Evolutionary conservation across 2,113 vertebrate species (phyloP).

Genomic region (Microcebus jonahi): DNA sequence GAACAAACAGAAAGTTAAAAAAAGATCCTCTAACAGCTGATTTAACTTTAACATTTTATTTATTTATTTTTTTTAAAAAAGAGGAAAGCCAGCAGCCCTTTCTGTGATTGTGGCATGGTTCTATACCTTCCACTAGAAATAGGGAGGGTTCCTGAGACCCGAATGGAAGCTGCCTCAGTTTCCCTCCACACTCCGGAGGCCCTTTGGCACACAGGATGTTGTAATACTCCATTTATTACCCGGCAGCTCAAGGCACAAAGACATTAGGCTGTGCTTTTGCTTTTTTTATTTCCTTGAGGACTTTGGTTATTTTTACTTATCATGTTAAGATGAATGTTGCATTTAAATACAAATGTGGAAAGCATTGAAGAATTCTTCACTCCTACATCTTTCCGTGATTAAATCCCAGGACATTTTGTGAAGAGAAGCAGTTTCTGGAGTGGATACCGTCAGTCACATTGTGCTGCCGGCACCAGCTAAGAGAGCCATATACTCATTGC

Average conservation of each 20-base stretch:
- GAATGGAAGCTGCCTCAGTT: neutral
- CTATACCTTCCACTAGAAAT: neutral
- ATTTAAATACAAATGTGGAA: conserved; percentile 36
- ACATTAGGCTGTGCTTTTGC: neutral
- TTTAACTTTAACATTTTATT: neutral
- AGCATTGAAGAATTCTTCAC: neutral
- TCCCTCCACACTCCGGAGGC: neutral
- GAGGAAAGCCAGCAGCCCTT: neutral
- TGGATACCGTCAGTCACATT: neutral
- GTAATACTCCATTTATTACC: neutral
- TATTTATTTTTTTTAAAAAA: neutral
- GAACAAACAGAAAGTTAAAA: neutral
- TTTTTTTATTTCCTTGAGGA: neutral
- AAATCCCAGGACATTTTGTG: neutral
- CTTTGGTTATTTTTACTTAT: conserved; percentile 20
- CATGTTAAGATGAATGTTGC: neutral
- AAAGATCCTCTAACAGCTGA: neutral
- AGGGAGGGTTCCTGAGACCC: neutral
- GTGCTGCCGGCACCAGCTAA: neutral
- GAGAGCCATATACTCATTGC: neutral
- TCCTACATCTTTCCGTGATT: neutral
- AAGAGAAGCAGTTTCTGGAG: neutral
- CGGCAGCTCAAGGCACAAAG: neutral
- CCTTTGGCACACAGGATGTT: neutral
- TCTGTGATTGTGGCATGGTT: neutral